Base-by-base conservation (phyloP, 2,888 invertebrate genomes). In the Perizoma affinitatum region DNA sequence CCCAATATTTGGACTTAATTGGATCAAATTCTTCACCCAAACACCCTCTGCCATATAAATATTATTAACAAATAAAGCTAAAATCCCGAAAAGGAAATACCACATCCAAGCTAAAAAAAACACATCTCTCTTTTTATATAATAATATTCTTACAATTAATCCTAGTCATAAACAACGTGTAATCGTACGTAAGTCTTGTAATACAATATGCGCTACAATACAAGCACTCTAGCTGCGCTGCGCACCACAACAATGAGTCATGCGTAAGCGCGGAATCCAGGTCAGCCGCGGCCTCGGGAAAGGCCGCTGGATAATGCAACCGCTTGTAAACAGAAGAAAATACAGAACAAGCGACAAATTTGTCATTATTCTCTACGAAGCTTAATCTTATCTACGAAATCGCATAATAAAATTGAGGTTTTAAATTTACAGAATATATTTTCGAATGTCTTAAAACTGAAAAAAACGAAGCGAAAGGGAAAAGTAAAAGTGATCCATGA, bases 171-270 rank as follows among this genome's bases (percentile, higher is more conserved):
- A 69, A 69, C 56, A 57, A 54, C 46, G 55, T 54, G 54, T 66
- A 64, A 65, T 61, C 57, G 63, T 63, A 65, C 56, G 50, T 61
- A 63, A 22, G 22, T 22, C 22, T 2, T 22, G 22, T 22, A 22
- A 22, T 3, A 22, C 22, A 22, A 22, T 22, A 22, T 22, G 22
- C 22, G 22, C 3, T 22, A 70, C 65, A 70, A 73, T 70, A 68
- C 64, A 55, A 56, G 53, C 48, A 58, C 47, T 56, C 58, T 66
- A 63, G 63, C 51, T 66, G 63, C 61, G 62, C 53, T 53, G 75
- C 78, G 78, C 74, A 78, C 76, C 80, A 83, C 72, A 82, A 86
- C 86, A 85, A 84, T 87, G 88, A 87, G 74, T 85, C 84, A 83
- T 76, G 73, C 73, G 76, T 73, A 66, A 53, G 76, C 77, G 76